Evolutionary conservation across 23 tunicate genomes (phyloP).

Genomic region (Ascidia mentula): DNA sequence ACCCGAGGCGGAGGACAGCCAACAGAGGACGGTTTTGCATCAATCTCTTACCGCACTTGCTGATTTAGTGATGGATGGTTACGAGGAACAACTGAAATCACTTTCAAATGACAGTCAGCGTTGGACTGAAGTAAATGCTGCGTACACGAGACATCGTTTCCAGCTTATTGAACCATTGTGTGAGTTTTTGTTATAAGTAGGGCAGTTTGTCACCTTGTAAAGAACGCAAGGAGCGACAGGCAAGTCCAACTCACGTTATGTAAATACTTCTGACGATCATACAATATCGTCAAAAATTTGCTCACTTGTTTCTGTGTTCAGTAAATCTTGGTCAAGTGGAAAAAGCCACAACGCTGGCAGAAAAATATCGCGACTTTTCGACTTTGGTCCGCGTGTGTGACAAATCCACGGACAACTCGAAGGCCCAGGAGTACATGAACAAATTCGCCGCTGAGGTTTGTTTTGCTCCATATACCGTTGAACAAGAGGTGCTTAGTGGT

Average conservation of each 20-base stretch:
- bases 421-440: conserved; percentile 44
- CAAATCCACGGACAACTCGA: conserved; percentile 24
- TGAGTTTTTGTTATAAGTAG: conserved; percentile 23
- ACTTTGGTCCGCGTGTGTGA: conserved; percentile 60
- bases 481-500: too few species aligned
- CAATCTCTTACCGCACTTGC: conserved; percentile 44
- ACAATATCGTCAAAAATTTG: too few species aligned
- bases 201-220: too few species aligned
- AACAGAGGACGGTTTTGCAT: conserved; percentile 52
- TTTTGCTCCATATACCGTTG: too few species aligned
- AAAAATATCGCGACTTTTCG: conserved; percentile 69
- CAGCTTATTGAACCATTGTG: conserved; percentile 46
- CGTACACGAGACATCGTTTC: conserved; percentile 37
- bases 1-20: conserved; percentile 70
- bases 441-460: conserved; percentile 51
- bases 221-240: too few species aligned
- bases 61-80: conserved; percentile 66
- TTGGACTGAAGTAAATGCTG: conserved; percentile 39
- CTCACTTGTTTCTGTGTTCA: conserved; percentile 8
- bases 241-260: too few species aligned
- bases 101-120: conserved; percentile 19
- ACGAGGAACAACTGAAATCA: conserved; percentile 53
- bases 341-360: conserved; percentile 66
- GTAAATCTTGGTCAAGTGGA: conserved; percentile 61
- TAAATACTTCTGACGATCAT: too few species aligned